Percentiles rank a stretch among this genome's conserved stretches.
Evolutionary conservation across 1,140 invertebrate genomes (phyloP).

Genomic region (Centruroides sculpturatus): DNA sequence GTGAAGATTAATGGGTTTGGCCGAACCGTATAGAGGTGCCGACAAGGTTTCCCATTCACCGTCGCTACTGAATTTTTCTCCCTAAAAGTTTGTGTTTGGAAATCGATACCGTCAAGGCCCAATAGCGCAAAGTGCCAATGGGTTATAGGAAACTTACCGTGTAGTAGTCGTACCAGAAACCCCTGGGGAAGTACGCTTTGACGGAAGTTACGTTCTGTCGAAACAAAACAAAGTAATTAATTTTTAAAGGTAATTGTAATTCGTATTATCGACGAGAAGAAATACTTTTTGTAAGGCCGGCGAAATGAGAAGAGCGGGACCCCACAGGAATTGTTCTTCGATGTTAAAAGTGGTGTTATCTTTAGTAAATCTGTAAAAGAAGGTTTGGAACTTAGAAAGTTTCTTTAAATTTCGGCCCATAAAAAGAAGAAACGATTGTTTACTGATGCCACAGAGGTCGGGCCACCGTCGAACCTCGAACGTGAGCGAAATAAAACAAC

Average conservation of each 20-base stretch:
- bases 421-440: not conserved
- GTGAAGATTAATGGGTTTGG: not conserved
- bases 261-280: no score
- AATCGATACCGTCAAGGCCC: no score
- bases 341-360: slow-evolving; percentile 15
- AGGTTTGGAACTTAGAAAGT: not conserved
- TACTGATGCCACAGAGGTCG: slow-evolving; percentile 14
- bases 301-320: slow-evolving; percentile 14
- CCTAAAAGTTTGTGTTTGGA: not conserved
- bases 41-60: not conserved
- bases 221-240: not conserved
- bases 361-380: not conserved
- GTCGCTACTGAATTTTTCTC: not conserved
- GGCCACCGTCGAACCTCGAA: slow-evolving; percentile 22
- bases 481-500: slow-evolving; percentile 29
- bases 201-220: slow-evolving; percentile 10
- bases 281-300: slow-evolving; percentile 17
- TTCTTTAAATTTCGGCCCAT: not conserved
- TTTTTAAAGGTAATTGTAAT: no score
- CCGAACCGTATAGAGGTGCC: not conserved
- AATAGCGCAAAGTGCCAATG: not conserved
- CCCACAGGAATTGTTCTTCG: slow-evolving; percentile 21
- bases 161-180: slow-evolving; percentile 32
- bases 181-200: slow-evolving; percentile 28
- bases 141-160: slow-evolving; percentile 19